phyloP scores from a whole-genome alignment of 2,888 invertebrate genomes.

The Palloptera scutellata region DNA sequence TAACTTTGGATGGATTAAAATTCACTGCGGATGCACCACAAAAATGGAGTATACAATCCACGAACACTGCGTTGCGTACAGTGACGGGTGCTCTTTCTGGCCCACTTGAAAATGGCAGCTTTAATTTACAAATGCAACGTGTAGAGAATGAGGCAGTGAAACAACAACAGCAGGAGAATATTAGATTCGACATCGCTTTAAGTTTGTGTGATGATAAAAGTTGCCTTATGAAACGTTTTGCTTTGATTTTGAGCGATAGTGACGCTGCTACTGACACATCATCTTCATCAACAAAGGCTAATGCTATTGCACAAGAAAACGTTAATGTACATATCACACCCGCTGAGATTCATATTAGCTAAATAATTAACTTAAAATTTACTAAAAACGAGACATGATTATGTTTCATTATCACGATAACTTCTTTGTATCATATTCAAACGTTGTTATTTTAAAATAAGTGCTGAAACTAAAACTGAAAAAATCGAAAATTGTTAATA shows the following conservation, averaged over 20 bases:
- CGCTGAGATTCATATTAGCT: conserved; percentile 27
- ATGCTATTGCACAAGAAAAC: conserved; percentile 25
- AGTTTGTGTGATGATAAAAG: conserved; percentile 51
- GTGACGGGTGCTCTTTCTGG: conserved; percentile 39
- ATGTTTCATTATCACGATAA: too few species aligned
- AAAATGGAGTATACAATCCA: conserved; percentile 63
- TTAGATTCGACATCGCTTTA: conserved; percentile 48
- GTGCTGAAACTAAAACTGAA: too few species aligned
- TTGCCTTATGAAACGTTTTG: conserved; percentile 52
- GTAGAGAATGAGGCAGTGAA: conserved; percentile 21
- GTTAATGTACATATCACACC: conserved; percentile 41
- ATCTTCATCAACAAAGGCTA: neutral
- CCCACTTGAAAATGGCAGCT: conserved; percentile 41
- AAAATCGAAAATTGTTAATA: too few species aligned
- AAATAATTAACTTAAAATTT: neutral
- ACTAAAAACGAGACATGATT: too few species aligned
- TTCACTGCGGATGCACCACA: conserved; percentile 69
- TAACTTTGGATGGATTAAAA: conserved; percentile 65
- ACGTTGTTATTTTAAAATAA: too few species aligned
- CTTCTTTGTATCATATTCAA: too few species aligned
- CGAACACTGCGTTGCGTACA: conserved; percentile 38
- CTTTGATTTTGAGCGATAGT: conserved; percentile 41
- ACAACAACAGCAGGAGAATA: conserved; percentile 27
- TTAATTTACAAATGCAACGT: conserved; percentile 36
- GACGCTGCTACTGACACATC: neutral